Evolutionary conservation across 2,888 invertebrate genomes (phyloP).

Genomic region (Erebia palarica): DNA sequence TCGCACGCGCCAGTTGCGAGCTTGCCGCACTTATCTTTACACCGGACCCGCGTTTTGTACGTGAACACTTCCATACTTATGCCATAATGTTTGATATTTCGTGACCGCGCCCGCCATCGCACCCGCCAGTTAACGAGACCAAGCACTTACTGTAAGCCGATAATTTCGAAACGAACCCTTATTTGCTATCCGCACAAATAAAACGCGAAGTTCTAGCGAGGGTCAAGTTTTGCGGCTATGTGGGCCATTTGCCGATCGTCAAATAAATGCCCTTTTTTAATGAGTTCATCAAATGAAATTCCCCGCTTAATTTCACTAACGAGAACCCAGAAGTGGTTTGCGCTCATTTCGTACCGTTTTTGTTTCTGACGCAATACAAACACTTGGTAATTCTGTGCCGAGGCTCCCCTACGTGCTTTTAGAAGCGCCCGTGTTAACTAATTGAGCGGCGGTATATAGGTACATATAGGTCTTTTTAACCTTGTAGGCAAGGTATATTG

Average conservation of each 20-base stretch:
- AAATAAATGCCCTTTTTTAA: conserved; percentile 31
- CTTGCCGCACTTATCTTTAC: too few relatives aligned
- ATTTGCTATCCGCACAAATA: conserved; percentile 8
- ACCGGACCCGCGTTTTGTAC: too few relatives aligned
- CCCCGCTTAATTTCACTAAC: conserved; percentile 31
- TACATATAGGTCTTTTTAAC: conserved; percentile 30
- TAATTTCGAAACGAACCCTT: conserved; percentile 4
- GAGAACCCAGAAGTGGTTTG: conserved; percentile 32
- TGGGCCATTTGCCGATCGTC: conserved; percentile 20
- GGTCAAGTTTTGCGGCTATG: conserved; percentile 20
- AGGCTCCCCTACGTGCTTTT: conserved; percentile 34
- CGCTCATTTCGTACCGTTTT: conserved; percentile 33
- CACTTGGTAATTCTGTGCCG: conserved; percentile 34
- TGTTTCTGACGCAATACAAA: conserved; percentile 38
- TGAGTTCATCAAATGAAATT: conserved; percentile 29
- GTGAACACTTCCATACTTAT: too few relatives aligned
- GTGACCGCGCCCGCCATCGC: too few relatives aligned
- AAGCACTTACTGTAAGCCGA: not conserved
- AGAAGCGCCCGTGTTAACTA: conserved; percentile 21
- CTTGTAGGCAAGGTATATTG: conserved; percentile 11
- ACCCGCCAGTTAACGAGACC: too few relatives aligned
- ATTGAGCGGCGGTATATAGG: conserved; percentile 24
- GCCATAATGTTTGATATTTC: too few relatives aligned
- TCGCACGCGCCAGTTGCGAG: too few relatives aligned
- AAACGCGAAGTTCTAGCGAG: conserved; percentile 1